A percentile compares a stretch with the other conserved stretches of the same genome.
Conservation (phyloP, 2,888 invertebrate genomes). For the Linnaemya tessellans region DNA sequence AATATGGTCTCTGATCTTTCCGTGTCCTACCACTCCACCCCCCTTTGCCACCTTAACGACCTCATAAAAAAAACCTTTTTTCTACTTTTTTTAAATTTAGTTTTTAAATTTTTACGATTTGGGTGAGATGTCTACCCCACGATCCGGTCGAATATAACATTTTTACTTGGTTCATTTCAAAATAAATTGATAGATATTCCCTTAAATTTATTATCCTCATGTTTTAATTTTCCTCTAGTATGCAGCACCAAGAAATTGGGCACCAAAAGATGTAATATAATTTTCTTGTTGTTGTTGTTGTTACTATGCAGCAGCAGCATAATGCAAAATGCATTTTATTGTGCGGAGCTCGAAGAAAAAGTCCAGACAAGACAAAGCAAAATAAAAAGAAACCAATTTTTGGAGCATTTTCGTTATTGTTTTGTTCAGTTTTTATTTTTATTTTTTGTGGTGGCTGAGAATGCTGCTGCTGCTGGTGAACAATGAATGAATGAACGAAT, state of each 20-base stretch:
- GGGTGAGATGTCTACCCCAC: too few species aligned
- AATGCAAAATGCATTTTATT: conserved; percentile 54
- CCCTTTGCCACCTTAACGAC: too few species aligned
- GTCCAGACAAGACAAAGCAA: conserved; percentile 13
- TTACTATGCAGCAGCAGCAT: conserved; percentile 40
- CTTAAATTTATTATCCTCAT: neutral
- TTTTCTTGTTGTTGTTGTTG: conserved; percentile 1
- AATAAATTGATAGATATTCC: too few species aligned
- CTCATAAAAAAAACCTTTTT: too few species aligned
- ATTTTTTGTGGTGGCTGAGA: conserved; percentile 15
- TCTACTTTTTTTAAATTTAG: too few species aligned
- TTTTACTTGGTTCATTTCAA: too few species aligned
- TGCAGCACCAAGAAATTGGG: neutral
- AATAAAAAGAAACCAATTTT: too few species aligned
- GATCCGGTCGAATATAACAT: too few species aligned
- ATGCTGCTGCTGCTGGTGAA: conserved; percentile 14
- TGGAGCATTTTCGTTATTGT: conserved; percentile 14
- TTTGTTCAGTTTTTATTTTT: too few species aligned
- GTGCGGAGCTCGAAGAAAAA: conserved; percentile 30
- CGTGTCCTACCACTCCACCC: too few species aligned
- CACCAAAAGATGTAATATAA: conserved; percentile 14
- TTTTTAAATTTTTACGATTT: too few species aligned
- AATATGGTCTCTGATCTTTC: too few species aligned
- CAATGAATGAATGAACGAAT: conserved; percentile 53
- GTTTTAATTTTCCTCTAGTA: conserved; percentile 5